Evolutionary conservation across 2,797 vertebrate species (phyloP).

Genomic region (Percopsis omiscomaycus): DNA sequence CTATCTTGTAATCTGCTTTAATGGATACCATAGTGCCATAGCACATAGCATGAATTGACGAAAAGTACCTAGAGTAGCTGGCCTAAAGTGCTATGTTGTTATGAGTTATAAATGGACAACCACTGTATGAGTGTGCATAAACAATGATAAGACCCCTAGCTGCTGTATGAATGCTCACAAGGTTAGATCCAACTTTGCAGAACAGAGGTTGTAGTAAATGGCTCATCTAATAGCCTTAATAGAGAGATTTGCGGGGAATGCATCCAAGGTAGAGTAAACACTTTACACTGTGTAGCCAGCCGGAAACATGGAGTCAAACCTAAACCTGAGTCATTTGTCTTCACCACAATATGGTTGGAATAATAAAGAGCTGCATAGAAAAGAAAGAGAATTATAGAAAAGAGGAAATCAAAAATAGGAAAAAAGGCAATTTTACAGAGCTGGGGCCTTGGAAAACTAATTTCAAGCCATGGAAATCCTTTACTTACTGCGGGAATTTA

Average conservation of each 20-base stretch:
- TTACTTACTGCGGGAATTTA: conserved; percentile 61
- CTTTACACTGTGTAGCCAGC: background rate
- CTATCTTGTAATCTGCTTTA: too few species aligned
- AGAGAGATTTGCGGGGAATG: background rate
- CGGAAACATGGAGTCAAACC: background rate
- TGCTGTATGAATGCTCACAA: too few species aligned
- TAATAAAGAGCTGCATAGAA: background rate
- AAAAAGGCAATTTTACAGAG: conserved; percentile 57
- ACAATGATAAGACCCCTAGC: too few species aligned
- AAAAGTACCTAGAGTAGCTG: too few species aligned
- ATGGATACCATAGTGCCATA: too few species aligned
- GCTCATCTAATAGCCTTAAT: too few species aligned
- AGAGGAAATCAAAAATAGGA: conserved; percentile 20
- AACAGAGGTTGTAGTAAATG: background rate
- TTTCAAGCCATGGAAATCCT: conserved; percentile 58
- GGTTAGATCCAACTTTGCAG: too few species aligned
- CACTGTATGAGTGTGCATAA: too few species aligned
- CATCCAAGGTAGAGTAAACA: conserved; percentile 4
- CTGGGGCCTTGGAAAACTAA: conserved; percentile 45
- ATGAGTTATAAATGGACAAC: too few species aligned
- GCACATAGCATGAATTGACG: too few species aligned
- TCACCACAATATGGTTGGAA: background rate
- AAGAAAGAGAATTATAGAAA: conserved; percentile 9
- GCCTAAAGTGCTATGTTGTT: too few species aligned
- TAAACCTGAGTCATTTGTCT: background rate